A percentile compares a stretch with the other conserved stretches of the same genome.
Evolutionary conservation across 2,797 vertebrate species (phyloP).

Genomic region (Xiphophorus birchmanni): DNA sequence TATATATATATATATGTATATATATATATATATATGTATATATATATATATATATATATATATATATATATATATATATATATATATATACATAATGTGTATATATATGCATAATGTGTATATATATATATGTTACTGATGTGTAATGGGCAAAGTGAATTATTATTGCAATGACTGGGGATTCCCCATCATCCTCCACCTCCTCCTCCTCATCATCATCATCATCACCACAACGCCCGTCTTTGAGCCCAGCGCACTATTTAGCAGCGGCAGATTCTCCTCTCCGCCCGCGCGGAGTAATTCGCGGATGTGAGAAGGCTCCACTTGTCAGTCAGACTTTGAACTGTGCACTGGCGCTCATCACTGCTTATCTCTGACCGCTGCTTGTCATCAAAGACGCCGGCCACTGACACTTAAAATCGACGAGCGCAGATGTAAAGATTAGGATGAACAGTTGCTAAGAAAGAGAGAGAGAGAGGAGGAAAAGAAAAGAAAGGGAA

Average conservation of each 20-base stretch:
- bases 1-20: no score
- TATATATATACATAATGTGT: no score
- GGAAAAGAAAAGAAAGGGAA: background rate
- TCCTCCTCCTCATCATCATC: background rate
- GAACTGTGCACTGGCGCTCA: slow-evolving; percentile 79
- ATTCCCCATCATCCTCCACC: slow-evolving; percentile 1
- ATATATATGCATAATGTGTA: no score
- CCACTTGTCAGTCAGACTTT: slow-evolving; percentile 82
- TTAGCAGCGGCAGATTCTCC: slow-evolving; percentile 46
- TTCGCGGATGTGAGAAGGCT: slow-evolving; percentile 67
- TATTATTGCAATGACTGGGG: background rate
- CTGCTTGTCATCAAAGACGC: slow-evolving; percentile 49
- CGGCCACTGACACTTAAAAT: slow-evolving; percentile 39
- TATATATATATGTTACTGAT: background rate
- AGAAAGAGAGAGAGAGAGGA: slow-evolving; percentile 4
- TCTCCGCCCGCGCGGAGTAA: slow-evolving; percentile 66
- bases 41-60: no score
- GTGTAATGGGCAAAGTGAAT: background rate
- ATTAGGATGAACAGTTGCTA: slow-evolving; percentile 65
- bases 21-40: no score
- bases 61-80: no score
- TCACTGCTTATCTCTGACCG: slow-evolving; percentile 62
- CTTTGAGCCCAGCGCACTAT: slow-evolving; percentile 63
- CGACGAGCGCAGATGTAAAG: slow-evolving; percentile 38
- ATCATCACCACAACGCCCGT: background rate